Percentiles rank a stretch among this genome's conserved stretches.
Evolutionary conservation across 2,797 vertebrate species (phyloP).

Genomic region (Malacoraja senta): DNA sequence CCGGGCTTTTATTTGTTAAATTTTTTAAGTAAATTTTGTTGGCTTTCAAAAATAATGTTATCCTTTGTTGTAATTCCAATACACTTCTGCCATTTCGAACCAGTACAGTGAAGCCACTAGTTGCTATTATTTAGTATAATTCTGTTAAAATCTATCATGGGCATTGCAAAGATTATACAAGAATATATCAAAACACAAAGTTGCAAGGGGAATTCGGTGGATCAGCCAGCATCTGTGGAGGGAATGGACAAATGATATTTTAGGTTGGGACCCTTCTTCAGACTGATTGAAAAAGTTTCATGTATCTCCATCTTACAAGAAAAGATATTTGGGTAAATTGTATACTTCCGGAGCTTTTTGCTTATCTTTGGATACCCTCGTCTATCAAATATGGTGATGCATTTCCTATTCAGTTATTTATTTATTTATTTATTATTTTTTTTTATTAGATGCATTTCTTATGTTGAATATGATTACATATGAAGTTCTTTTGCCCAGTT

Average conservation of each 20-base stretch:
- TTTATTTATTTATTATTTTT: too few species aligned
- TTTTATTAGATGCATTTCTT: not conserved
- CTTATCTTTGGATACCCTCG: not conserved
- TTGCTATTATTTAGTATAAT: not conserved
- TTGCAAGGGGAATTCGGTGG: too few species aligned
- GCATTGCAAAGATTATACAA: not conserved
- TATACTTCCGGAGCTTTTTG: not conserved
- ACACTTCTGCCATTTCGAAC: not conserved
- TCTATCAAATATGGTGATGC: not conserved
- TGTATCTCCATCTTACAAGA: not conserved
- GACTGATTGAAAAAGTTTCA: too few species aligned
- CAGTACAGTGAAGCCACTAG: not conserved
- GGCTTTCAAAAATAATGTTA: not conserved
- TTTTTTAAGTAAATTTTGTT: not conserved
- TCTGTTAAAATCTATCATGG: not conserved
- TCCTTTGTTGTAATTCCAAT: not conserved
- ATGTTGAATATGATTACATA: not conserved
- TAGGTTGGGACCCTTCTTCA: too few species aligned
- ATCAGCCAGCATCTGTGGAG: too few species aligned
- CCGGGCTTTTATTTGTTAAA: not conserved
- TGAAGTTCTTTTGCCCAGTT: not conserved
- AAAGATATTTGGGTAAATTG: not conserved
- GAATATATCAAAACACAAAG: too few species aligned
- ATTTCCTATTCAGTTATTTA: too few species aligned
- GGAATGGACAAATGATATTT: too few species aligned